Conservation (phyloP, 2,888 invertebrate species). For the Augochlorella aurata region DNA sequence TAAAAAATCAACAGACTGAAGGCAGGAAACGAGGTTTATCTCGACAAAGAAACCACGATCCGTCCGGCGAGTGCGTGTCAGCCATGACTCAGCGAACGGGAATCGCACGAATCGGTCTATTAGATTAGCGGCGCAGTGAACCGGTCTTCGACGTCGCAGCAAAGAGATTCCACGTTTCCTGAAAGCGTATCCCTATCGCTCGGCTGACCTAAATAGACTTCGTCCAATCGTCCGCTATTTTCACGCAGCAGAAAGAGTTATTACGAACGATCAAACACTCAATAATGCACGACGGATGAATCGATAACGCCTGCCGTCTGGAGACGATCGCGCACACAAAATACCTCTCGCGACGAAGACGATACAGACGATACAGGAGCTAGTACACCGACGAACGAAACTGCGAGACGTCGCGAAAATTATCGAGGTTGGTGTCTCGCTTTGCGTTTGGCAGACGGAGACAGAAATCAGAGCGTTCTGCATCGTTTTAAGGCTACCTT, state of each 20-base stretch:
- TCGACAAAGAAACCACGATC: neutral
- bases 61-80: neutral
- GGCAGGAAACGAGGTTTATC: slow-evolving; percentile 16
- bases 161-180: neutral
- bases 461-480: neutral
- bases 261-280: neutral
- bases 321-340: neutral
- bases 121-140: slow-evolving; percentile 41
- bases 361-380: neutral
- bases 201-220: slow-evolving; percentile 1
- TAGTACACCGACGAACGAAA: neutral
- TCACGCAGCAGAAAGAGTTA: neutral
- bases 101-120: slow-evolving; percentile 30
- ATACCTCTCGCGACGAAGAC: neutral
- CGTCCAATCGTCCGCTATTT: neutral
- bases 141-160: neutral
- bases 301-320: neutral
- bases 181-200: neutral
- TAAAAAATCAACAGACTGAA: neutral
- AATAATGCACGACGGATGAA: neutral
- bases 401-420: neutral
- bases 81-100: slow-evolving; percentile 16
- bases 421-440: neutral
- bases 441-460: neutral
- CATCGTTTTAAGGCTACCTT: neutral